Evolutionary conservation across 2,888 invertebrate genomes (phyloP).

Genomic region (Microctonus brassicae): DNA sequence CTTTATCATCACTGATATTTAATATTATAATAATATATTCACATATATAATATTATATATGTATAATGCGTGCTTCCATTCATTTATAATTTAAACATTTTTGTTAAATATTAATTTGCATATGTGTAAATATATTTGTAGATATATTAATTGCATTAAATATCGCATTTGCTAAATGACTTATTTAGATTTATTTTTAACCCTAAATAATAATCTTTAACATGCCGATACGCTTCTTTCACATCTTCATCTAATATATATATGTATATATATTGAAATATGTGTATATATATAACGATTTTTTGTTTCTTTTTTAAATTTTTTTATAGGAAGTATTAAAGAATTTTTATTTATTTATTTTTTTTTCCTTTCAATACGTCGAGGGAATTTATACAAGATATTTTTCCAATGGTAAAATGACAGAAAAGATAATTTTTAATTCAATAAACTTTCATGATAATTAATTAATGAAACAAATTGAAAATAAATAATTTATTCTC

Average conservation of each 20-base stretch:
- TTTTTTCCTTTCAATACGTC: conserved; percentile 25
- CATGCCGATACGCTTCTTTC: conserved; percentile 37
- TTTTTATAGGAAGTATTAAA: conserved; percentile 33
- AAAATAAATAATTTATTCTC: no score
- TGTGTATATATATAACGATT: conserved; percentile 39
- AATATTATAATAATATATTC: not conserved
- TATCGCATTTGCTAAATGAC: conserved; percentile 43
- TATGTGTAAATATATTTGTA: conserved; percentile 42
- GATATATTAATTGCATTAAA: conserved; percentile 41
- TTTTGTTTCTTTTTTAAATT: no score
- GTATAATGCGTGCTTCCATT: conserved; percentile 41
- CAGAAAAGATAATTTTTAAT: not conserved
- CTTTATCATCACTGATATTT: not conserved
- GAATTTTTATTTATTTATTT: conserved; percentile 21
- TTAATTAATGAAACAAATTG: no score
- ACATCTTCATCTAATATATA: conserved; percentile 42
- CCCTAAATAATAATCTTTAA: conserved; percentile 44
- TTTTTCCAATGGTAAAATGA: no score
- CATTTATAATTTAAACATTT: no score
- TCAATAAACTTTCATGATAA: no score
- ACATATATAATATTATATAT: not conserved
- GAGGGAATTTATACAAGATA: not conserved
- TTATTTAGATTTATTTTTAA: conserved; percentile 36
- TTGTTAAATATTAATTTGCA: conserved; percentile 44
- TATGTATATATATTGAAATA: conserved; percentile 36